Conservation (phyloP, 1,140 invertebrate species). For the Plutomurus gul region DNA sequence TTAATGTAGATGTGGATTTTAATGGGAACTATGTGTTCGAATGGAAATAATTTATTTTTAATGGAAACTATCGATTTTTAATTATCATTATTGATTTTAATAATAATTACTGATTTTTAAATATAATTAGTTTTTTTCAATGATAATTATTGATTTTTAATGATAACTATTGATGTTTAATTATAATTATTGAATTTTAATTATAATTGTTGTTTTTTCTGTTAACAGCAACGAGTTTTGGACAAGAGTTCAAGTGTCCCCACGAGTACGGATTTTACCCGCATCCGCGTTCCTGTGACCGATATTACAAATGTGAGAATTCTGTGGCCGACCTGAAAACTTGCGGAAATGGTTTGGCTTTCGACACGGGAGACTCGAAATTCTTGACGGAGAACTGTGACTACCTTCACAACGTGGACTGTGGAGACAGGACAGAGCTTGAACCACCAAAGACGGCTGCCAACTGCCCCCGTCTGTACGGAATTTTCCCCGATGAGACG, state of each 20-base stretch:
- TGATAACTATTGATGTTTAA: no score
- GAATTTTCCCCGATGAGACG: conserved; percentile 85
- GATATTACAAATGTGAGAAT: conserved; percentile 94
- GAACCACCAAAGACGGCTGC: conserved; percentile 83
- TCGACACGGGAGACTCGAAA: conserved; percentile 84
- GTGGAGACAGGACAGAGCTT: conserved; percentile 81
- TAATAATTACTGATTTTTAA: no score
- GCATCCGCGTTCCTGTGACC: conserved; percentile 85
- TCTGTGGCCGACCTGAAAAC: conserved; percentile 85
- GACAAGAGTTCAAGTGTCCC: conserved; percentile 79
- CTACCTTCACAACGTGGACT: conserved; percentile 94
- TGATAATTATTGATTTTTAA: no score
- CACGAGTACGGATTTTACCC: conserved; percentile 94
- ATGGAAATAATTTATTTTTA: no score
- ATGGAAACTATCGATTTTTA: no score
- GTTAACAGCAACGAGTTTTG: background rate
- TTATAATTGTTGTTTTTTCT: background rate
- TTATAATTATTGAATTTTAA: background rate
- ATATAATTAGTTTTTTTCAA: no score
- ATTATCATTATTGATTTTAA: no score
- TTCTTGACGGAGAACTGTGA: conserved; percentile 92
- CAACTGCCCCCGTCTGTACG: conserved; percentile 84
- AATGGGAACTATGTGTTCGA: no score
- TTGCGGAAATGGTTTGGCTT: conserved; percentile 91
- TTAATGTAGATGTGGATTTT: no score